Percentiles rank a stretch among this genome's conserved stretches.
These are phyloP conservation scores for Morpho deidamia DNA, from an alignment of 2,888 invertebrate species.

Conservation along the genomic window DNA sequence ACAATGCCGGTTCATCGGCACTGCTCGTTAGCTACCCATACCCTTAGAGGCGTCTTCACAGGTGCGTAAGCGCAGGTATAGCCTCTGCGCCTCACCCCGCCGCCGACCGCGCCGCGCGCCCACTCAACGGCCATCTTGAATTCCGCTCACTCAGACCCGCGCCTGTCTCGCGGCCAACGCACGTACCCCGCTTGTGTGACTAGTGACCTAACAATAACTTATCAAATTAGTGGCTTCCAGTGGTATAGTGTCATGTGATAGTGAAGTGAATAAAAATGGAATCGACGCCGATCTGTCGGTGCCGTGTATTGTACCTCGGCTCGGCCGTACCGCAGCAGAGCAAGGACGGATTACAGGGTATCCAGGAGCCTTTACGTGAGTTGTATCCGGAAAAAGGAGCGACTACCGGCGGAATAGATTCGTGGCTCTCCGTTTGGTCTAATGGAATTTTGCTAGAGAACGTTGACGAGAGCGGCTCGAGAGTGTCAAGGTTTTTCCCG, in stretches of 20 bases:
- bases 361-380: constrained; percentile 97
- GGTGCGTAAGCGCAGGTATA: constrained; percentile 68
- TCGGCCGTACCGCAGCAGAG: constrained; percentile 97
- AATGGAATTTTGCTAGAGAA: constrained; percentile 97
- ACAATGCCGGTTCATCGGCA: constrained; percentile 74
- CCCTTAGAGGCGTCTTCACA: constrained; percentile 54
- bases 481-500: constrained; percentile 96
- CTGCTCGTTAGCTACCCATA: constrained; percentile 29
- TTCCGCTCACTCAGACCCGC: constrained; percentile 75
- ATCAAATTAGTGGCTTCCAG: constrained; percentile 47
- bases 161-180: constrained; percentile 63
- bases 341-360: constrained; percentile 97
- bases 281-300: constrained; percentile 97
- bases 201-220: constrained; percentile 35
- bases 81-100: constrained; percentile 28
- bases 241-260: constrained; percentile 69
- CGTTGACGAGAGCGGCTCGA: constrained; percentile 95
- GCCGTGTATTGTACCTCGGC: constrained; percentile 97
- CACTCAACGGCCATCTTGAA: constrained; percentile 65
- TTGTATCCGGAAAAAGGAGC: constrained; percentile 97
- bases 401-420: constrained; percentile 93
- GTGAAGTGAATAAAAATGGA: constrained; percentile 76
- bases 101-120: constrained; percentile 31
- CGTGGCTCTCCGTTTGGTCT: constrained; percentile 98
- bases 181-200: constrained; percentile 47